These are phyloP conservation scores for Nannospalax galili DNA, from an alignment of 2,113 vertebrate species.

Conservation along the genomic window DNA sequence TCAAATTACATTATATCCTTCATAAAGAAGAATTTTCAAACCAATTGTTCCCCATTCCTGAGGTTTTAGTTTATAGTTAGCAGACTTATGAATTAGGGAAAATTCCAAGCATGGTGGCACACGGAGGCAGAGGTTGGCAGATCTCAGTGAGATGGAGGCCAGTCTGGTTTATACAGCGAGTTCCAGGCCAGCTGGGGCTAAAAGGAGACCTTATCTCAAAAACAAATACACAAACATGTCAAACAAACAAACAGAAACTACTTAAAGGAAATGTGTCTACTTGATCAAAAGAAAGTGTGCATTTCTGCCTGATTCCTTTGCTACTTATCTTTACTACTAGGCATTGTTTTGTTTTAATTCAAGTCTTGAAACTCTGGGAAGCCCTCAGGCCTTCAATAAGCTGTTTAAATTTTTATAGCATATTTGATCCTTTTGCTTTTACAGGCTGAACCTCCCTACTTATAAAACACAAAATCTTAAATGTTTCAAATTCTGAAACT, in stretches of 20 bases:
- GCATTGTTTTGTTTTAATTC: too few species aligned
- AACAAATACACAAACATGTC: too few species aligned
- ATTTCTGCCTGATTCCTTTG: background rate
- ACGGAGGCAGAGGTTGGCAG: too few species aligned
- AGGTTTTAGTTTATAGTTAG: background rate
- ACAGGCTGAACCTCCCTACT: background rate
- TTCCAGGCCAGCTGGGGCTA: too few species aligned
- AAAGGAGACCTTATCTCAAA: too few species aligned
- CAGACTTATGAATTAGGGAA: background rate
- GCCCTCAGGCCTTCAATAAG: too few species aligned
- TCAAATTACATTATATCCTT: background rate
- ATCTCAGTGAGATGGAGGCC: too few species aligned
- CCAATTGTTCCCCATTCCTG: fast-evolving
- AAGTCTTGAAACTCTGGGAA: background rate
- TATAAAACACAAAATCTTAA: background rate
- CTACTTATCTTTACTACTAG: background rate
- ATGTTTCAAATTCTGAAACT: background rate
- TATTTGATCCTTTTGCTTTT: too few species aligned
- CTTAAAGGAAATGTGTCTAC: background rate
- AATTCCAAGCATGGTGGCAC: too few species aligned
- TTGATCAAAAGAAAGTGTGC: background rate
- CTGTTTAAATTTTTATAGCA: background rate
- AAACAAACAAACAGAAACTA: background rate
- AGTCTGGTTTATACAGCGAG: too few species aligned
- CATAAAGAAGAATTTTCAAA: background rate